A percentile compares a stretch with the other conserved stretches of the same genome.
Conservation (phyloP, 2,113 vertebrate genomes). For the Otolemur garnettii region DNA sequence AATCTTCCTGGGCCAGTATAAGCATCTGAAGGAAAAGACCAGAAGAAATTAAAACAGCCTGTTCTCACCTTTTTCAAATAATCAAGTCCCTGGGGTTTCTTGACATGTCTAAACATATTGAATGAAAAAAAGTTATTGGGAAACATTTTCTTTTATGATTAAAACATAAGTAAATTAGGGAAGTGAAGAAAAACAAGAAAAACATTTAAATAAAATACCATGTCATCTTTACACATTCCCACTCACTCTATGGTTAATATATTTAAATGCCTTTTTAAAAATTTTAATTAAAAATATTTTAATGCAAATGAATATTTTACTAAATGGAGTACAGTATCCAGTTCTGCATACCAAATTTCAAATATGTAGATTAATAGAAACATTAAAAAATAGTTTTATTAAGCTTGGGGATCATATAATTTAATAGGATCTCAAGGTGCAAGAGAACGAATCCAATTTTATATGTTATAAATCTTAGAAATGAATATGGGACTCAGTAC, state of each 20-base stretch:
- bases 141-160: not conserved
- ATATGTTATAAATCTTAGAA: not conserved
- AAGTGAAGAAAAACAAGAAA: not conserved
- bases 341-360: not conserved
- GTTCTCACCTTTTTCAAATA: constrained; percentile 8
- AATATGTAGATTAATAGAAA: not conserved
- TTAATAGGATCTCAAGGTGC: not conserved
- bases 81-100: not conserved
- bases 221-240: not conserved
- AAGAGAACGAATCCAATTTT: not conserved
- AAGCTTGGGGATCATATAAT: not conserved
- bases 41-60: constrained; percentile 31
- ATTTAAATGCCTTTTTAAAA: not conserved
- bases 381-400: not conserved
- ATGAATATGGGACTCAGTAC: not conserved
- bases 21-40: not conserved
- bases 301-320: not conserved
- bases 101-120: not conserved
- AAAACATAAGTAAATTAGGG: not conserved
- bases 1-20: not conserved
- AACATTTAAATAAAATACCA: constrained; percentile 18
- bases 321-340: not conserved
- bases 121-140: not conserved
- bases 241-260: not conserved
- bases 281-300: constrained; percentile 23